Evolutionary conservation across 30 jellyfish, hydroid and myxozoan genomes (phyloP).

Genomic region (Pelagia noctiluca): DNA sequence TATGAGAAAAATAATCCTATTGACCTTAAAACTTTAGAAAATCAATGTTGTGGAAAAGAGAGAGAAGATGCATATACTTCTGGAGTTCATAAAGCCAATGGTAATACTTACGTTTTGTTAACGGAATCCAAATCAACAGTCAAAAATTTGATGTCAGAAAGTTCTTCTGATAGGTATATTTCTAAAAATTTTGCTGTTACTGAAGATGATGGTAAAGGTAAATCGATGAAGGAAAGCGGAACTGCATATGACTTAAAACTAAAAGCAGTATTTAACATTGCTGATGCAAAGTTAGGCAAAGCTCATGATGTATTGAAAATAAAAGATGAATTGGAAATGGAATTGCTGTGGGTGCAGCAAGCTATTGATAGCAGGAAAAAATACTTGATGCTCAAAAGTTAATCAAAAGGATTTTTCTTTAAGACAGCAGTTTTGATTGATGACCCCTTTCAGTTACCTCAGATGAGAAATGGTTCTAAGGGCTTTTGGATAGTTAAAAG

Average conservation of each 20-base stretch:
- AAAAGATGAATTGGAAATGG: conserved; percentile 56
- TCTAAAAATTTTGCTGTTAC: background rate
- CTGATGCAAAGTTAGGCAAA: background rate
- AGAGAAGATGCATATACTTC: background rate
- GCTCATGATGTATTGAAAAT: background rate
- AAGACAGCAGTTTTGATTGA: background rate
- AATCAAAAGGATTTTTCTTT: background rate
- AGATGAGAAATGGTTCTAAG: background rate
- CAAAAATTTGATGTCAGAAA: background rate
- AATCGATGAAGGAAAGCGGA: background rate
- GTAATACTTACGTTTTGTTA: background rate
- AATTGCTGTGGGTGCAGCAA: conserved; percentile 69
- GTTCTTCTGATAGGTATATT: background rate
- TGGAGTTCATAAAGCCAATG: background rate
- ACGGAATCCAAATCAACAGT: background rate
- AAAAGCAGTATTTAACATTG: background rate
- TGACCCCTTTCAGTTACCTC: conserved; percentile 3
- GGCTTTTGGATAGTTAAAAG: too few species aligned
- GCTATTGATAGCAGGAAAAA: conserved; percentile 77
- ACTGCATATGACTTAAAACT: background rate
- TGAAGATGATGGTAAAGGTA: background rate
- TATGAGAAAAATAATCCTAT: too few species aligned
- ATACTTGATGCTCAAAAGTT: conserved; percentile 54
- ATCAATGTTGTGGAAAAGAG: background rate
- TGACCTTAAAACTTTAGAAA: too few species aligned